phyloP scores from a whole-genome alignment of 2,113 vertebrate genomes.

The Phrynosoma blainvillii region DNA sequence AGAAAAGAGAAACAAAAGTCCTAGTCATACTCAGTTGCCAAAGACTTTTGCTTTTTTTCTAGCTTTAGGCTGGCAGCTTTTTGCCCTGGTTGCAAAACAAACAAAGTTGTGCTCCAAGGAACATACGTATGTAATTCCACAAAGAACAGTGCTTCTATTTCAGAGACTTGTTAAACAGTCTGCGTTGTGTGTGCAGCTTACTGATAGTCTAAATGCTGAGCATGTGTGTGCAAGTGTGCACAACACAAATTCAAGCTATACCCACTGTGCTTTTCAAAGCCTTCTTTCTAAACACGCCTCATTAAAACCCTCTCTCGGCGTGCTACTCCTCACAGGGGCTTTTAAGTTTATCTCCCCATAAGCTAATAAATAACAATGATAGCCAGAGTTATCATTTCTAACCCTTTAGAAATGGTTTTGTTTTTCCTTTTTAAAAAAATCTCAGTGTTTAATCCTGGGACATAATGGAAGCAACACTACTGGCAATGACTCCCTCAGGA shows the following conservation, averaged over 20 bases:
- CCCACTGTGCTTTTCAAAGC: accelerated
- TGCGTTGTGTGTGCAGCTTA: background rate
- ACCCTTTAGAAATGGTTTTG: background rate
- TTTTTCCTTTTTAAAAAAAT: accelerated
- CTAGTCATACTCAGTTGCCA: background rate
- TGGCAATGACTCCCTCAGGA: background rate
- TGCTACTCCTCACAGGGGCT: background rate
- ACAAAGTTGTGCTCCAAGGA: slow-evolving; percentile 21
- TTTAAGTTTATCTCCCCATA: background rate
- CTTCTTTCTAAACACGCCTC: background rate
- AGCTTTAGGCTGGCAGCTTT: accelerated
- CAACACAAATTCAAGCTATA: background rate
- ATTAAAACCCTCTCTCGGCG: accelerated
- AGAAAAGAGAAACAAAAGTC: background rate
- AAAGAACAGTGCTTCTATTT: accelerated
- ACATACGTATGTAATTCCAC: background rate
- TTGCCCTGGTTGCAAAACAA: background rate
- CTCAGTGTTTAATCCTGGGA: background rate
- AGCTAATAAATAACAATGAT: background rate
- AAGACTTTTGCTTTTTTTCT: background rate
- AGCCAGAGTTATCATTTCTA: background rate
- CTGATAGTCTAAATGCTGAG: background rate
- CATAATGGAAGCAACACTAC: background rate
- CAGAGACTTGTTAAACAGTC: accelerated
- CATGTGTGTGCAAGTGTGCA: background rate